phyloP scores from a whole-genome alignment of 2,888 invertebrate genomes.

The Apamea crenata region DNA sequence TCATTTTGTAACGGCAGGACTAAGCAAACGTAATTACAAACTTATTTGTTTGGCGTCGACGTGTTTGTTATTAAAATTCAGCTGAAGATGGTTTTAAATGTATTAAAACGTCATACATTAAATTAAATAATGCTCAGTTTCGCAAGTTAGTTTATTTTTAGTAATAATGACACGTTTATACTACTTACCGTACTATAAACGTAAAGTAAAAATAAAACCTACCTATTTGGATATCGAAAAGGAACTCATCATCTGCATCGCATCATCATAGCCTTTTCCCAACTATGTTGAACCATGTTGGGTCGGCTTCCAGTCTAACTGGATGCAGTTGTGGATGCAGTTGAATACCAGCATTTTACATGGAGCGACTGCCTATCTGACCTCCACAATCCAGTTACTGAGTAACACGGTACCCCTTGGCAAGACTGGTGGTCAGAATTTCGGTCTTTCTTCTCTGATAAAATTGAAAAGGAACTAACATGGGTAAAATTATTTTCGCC shows the following conservation, averaged over 20 bases:
- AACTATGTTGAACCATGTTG: neutral
- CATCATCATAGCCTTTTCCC: neutral
- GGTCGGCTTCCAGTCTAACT: neutral
- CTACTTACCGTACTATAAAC: no score
- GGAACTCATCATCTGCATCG: neutral
- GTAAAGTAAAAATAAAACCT: neutral
- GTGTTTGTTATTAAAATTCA: constrained; percentile 39
- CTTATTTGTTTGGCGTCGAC: constrained; percentile 25
- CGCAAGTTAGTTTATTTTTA: neutral
- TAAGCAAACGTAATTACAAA: constrained; percentile 43
- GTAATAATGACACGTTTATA: no score
- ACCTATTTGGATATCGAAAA: neutral
- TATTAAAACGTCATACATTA: constrained; percentile 14
- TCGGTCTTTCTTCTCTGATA: neutral
- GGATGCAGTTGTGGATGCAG: neutral
- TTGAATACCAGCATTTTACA: neutral
- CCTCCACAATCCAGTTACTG: neutral
- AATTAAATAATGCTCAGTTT: constrained; percentile 23
- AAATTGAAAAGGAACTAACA: neutral
- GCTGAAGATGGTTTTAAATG: constrained; percentile 37
- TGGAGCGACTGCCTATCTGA: no score
- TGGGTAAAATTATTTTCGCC: neutral
- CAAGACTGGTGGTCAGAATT: neutral
- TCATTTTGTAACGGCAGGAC: constrained; percentile 12
- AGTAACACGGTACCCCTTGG: neutral